phyloP scores from a whole-genome alignment of 2,113 vertebrate genomes.

The Myiagra hebetior region DNA sequence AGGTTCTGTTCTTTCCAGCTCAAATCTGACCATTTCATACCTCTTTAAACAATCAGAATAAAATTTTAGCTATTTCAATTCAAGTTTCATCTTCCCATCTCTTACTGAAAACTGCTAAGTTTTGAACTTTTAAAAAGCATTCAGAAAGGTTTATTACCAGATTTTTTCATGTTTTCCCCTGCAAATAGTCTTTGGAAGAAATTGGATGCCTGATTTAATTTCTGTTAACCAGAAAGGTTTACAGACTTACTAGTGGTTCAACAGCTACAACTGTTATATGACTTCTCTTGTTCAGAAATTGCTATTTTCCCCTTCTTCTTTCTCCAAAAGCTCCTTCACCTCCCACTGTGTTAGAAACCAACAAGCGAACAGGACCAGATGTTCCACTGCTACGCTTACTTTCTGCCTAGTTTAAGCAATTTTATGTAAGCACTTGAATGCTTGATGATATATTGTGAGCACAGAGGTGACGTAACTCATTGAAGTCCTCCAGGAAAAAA shows the following conservation, averaged over 20 bases:
- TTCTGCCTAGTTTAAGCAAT: background rate
- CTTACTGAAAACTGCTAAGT: background rate
- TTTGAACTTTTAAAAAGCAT: background rate
- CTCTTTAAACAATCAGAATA: background rate
- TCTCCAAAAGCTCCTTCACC: background rate
- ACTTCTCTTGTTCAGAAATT: background rate
- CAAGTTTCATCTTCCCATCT: background rate
- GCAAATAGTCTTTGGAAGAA: background rate
- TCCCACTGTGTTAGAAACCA: background rate
- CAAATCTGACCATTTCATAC: background rate
- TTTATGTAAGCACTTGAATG: conserved; percentile 3
- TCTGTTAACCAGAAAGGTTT: background rate
- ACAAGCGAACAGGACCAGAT: conserved; percentile 6
- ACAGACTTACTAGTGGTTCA: background rate
- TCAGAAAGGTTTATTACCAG: background rate
- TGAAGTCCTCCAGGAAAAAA: background rate
- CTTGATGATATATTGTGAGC: background rate
- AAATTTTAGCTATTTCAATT: background rate
- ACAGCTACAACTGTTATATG: fast-evolving
- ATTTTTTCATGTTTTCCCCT: background rate
- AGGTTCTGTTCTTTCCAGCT: background rate
- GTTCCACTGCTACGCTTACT: conserved; percentile 1
- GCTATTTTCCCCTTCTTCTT: background rate
- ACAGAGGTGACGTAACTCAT: background rate
- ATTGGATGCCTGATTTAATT: background rate